Percentiles rank a stretch among this genome's conserved stretches.
Evolutionary conservation across 92 coral and sea anemone species (phyloP).

Genomic region (Bergia sp.): DNA sequence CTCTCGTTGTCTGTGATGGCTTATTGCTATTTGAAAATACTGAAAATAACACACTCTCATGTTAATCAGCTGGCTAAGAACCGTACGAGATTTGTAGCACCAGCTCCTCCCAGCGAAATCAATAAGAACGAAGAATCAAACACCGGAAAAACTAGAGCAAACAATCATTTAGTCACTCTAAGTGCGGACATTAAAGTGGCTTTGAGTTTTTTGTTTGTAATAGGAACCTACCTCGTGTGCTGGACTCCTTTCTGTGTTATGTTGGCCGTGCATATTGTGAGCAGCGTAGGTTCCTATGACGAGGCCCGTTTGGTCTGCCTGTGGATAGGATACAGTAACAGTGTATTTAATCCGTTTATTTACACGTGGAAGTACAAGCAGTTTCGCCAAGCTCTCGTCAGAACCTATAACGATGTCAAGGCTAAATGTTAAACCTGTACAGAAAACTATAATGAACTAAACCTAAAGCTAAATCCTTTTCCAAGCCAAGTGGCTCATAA

Average conservation of each 20-base stretch:
- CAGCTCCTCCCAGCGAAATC: neutral
- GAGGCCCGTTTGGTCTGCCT: conserved; percentile 56
- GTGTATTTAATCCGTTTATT: conserved; percentile 61
- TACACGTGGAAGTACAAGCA: conserved; percentile 73
- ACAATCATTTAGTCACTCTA: neutral
- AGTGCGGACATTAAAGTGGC: conserved; percentile 59
- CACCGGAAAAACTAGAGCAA: neutral
- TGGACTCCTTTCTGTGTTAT: conserved; percentile 71
- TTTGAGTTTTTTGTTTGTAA: conserved; percentile 55
- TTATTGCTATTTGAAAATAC: conserved; percentile 57
- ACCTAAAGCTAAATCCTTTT: too few species aligned
- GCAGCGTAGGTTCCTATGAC: conserved; percentile 21
- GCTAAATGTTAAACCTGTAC: neutral
- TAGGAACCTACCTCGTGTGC: conserved; percentile 60
- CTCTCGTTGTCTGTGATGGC: conserved; percentile 56
- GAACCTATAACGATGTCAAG: neutral
- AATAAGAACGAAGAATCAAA: neutral
- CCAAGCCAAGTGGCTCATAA: too few species aligned
- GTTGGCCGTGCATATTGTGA: conserved; percentile 42
- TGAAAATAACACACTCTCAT: conserved; percentile 60
- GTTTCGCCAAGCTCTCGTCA: conserved; percentile 58
- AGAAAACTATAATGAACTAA: neutral
- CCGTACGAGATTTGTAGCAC: neutral
- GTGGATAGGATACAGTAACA: conserved; percentile 64
- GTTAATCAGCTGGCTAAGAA: conserved; percentile 34